Base-by-base conservation (phyloP, 1,140 invertebrate genomes). In the Heliconius himera region DNA sequence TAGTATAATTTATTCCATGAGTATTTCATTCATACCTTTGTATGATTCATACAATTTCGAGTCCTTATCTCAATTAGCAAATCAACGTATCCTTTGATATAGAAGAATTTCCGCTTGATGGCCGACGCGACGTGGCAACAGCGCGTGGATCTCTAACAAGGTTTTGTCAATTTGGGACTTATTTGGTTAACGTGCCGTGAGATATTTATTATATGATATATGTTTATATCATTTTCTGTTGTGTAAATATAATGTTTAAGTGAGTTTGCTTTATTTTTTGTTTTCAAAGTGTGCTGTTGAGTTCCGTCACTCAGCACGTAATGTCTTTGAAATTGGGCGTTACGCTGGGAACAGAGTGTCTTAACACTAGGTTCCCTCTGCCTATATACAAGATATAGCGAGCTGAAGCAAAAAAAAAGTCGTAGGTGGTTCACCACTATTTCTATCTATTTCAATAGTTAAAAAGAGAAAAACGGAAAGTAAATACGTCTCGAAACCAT, bases 401-500 rank as follows among this genome's bases (percentile, higher is more conserved):
- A 18, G 16, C 13, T 51, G 5, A 20, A 51, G 1, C 4, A 4
- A 51, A 22, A 22, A n/a, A 22, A 60, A 60, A 26, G 0, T 60
- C 54, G 3, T 60, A 60, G 54, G 9, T 22, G 54, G 54, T 60
- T n/a, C 54, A 22, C n/a, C 54, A 60, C 8, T 60, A 60, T 22
- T 60, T 22, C n/a, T 22, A 56, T n/a, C n/a, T 56, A n/a, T 56
- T 5, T 20, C 54, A 56, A 22, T 56, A 56, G n/a, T 11, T 13
- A 22, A 22, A 60, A 60, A 26, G 54, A 22, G 54, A 60, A 60
- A 76, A 76, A 76, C 71, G 26, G 22, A 72, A 73, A 73, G 56
- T 80, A 81, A 81, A 84, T 77, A 84, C 33, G 77, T 60, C 70
- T 54, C 73, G 73, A 46, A 66, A 81, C 60, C 49, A 78, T 83